Evolutionary conservation across 2,113 vertebrate genomes (phyloP).

Genomic region (Cynopterus brachyotis): DNA sequence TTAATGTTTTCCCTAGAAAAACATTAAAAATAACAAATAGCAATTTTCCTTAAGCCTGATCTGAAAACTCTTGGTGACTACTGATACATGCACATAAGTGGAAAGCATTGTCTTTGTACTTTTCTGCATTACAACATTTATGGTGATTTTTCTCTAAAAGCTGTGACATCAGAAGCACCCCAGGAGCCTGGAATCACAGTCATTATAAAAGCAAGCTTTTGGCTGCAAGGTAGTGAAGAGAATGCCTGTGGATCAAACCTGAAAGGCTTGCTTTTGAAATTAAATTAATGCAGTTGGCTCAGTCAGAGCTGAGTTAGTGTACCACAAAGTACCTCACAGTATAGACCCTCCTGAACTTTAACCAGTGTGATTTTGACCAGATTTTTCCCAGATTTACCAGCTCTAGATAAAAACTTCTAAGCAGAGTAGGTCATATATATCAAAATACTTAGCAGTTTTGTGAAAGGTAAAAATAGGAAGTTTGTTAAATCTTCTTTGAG

Average conservation of each 20-base stretch:
- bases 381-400: neutral
- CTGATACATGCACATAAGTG: neutral
- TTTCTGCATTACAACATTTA: neutral
- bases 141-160: neutral
- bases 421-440: neutral
- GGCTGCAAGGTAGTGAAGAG: neutral
- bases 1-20: neutral
- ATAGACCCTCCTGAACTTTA: neutral
- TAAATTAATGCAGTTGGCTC: neutral
- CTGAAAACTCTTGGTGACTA: neutral
- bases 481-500: conserved; percentile 49
- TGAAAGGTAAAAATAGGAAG: neutral
- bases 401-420: neutral
- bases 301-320: neutral
- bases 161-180: neutral
- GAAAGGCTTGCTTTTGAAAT: conserved; percentile 14
- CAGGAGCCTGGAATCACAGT: neutral
- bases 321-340: rapidly evolving
- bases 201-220: conserved; percentile 11
- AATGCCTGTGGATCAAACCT: neutral
- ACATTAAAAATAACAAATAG: conserved; percentile 36
- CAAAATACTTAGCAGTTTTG: neutral
- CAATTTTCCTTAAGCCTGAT: conserved; percentile 4
- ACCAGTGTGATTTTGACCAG: neutral
- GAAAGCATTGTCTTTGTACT: neutral